Evolutionary conservation across 2,113 vertebrate species (phyloP).

Genomic region (Apteryx mantelli): DNA sequence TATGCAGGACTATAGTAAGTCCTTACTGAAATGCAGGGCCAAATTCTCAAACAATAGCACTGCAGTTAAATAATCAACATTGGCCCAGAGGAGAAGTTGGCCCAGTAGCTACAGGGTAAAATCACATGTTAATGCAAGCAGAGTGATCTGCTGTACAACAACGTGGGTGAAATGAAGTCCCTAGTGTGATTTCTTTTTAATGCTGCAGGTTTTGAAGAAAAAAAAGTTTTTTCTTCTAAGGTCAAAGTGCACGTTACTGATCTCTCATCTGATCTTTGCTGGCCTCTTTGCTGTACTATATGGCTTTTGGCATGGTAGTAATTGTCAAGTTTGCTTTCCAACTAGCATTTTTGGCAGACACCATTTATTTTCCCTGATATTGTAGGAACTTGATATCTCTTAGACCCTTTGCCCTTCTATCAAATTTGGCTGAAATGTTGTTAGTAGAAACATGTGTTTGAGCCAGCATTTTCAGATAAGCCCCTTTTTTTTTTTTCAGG

Average conservation of each 20-base stretch:
- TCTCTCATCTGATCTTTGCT: background rate
- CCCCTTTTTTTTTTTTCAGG: background rate
- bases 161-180: background rate
- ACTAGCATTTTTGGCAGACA: background rate
- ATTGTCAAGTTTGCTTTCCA: background rate
- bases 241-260: background rate
- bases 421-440: background rate
- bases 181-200: background rate
- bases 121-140: background rate
- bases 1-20: background rate
- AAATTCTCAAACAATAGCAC: background rate
- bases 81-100: background rate
- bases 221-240: background rate
- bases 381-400: background rate
- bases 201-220: background rate
- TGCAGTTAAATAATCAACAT: background rate
- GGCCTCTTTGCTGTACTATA: background rate
- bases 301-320: background rate
- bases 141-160: background rate
- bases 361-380: slow-evolving; percentile 10
- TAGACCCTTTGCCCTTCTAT: background rate
- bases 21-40: background rate
- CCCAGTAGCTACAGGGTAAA: background rate
- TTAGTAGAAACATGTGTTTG: background rate
- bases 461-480: slow-evolving; percentile 1